Conservation (phyloP, 2,797 vertebrate genomes). For the Labroides dimidiatus region DNA sequence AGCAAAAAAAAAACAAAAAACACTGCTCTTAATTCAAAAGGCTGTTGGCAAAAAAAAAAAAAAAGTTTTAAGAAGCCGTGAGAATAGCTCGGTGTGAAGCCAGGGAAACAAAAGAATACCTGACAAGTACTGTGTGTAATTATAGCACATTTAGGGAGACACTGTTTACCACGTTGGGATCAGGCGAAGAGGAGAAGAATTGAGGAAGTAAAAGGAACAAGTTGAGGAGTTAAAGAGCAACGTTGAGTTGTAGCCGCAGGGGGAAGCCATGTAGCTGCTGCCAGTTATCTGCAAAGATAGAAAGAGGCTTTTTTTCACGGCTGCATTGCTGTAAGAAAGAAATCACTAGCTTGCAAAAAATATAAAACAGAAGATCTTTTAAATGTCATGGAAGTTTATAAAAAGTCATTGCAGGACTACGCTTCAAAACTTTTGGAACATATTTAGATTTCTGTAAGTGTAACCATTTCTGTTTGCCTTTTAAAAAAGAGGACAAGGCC, state of each 20-base stretch:
- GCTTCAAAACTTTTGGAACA: slow-evolving; percentile 53
- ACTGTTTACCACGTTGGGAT: slow-evolving; percentile 55
- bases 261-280: slow-evolving; percentile 57
- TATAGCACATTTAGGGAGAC: slow-evolving; percentile 67
- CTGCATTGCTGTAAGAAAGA: slow-evolving; percentile 48
- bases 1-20: slow-evolving; percentile 23
- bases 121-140: slow-evolving; percentile 59
- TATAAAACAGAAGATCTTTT: slow-evolving; percentile 41
- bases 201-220: slow-evolving; percentile 43
- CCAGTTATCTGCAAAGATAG: slow-evolving; percentile 62
- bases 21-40: slow-evolving; percentile 63
- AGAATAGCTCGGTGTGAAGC: slow-evolving; percentile 52
- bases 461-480: slow-evolving; percentile 2
- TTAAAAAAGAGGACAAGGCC: neutral
- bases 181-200: slow-evolving; percentile 48
- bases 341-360: slow-evolving; percentile 45
- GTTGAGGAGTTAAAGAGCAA: slow-evolving; percentile 59
- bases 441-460: slow-evolving; percentile 25
- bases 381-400: slow-evolving; percentile 60
- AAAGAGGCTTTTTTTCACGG: slow-evolving; percentile 71
- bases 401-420: slow-evolving; percentile 50
- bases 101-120: slow-evolving; percentile 49
- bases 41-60: slow-evolving; percentile 34
- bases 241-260: slow-evolving; percentile 53
- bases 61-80: slow-evolving; percentile 21